Percentiles rank a stretch among this genome's conserved stretches.
phyloP scores from a whole-genome alignment of 1,140 invertebrate species.

The Ceratosolen fusciceps region DNA sequence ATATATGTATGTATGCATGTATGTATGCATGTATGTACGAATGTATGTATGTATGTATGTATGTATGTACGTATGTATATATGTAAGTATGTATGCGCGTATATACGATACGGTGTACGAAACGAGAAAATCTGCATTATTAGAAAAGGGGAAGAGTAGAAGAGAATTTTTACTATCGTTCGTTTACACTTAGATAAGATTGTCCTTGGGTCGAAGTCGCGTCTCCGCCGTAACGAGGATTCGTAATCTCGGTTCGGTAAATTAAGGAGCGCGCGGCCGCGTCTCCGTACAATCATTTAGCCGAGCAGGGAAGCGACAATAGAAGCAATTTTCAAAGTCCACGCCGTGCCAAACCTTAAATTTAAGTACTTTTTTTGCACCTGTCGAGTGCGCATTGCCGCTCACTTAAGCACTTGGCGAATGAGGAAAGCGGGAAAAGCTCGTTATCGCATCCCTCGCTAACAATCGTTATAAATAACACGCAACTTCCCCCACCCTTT shows the following conservation, averaged over 20 bases:
- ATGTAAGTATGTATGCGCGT: background rate
- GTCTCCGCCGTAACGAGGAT: slow-evolving; percentile 5
- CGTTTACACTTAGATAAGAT: slow-evolving; percentile 40
- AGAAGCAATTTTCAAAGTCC: slow-evolving; percentile 44
- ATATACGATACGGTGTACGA: background rate
- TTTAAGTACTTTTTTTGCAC: slow-evolving; percentile 15
- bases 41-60: no score
- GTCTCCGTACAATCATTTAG: slow-evolving; percentile 36
- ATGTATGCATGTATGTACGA: no score
- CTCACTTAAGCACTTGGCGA: background rate
- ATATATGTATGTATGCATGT: slow-evolving; percentile 1
- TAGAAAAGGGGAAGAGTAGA: background rate
- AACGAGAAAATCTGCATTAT: no score
- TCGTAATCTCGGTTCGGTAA: background rate
- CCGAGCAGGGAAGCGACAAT: slow-evolving; percentile 36
- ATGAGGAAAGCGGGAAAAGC: background rate
- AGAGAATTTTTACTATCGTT: slow-evolving; percentile 42
- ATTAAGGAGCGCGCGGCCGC: background rate
- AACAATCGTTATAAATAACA: background rate
- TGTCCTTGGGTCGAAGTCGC: slow-evolving; percentile 31
- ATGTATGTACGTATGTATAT: no score
- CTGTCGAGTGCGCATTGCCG: background rate
- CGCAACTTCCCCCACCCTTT: background rate
- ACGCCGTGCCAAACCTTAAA: slow-evolving; percentile 42
- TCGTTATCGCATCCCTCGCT: background rate